A percentile compares a stretch with the other conserved stretches of the same genome.
Evolutionary conservation across 2,113 vertebrate genomes (phyloP).

Genomic region (Neogale vison): DNA sequence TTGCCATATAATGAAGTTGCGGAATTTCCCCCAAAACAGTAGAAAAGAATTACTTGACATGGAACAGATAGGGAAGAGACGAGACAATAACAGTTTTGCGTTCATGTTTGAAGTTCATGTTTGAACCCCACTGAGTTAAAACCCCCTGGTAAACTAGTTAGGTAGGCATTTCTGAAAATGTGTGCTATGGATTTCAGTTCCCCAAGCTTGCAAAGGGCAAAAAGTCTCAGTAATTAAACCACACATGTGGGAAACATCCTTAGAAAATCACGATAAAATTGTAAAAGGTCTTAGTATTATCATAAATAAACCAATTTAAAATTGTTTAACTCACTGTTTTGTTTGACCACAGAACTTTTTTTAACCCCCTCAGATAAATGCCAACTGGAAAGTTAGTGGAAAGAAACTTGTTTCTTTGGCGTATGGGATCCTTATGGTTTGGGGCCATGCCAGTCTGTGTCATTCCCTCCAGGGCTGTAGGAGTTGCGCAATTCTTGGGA

Average conservation of each 20-base stretch:
- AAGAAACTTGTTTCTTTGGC: not conserved
- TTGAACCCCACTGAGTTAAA: not conserved
- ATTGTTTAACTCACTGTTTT: not conserved
- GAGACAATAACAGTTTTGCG: not conserved
- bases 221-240: not conserved
- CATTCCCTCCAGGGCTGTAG: not conserved
- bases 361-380: not conserved
- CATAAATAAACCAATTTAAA: conserved; percentile 7
- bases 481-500: not conserved
- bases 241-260: not conserved
- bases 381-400: not conserved
- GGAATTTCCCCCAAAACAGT: not conserved
- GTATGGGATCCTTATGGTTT: not conserved
- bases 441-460: not conserved
- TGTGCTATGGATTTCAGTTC: not conserved
- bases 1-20: not conserved
- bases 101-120: not conserved
- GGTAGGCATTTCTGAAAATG: not conserved
- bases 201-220: not conserved
- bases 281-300: not conserved
- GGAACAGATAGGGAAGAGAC: not conserved
- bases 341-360: not conserved
- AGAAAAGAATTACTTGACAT: not conserved
- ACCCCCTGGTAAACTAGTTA: not conserved
- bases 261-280: not conserved